phyloP scores from a whole-genome alignment of 2,113 vertebrate species.

The Paracanthobrama guichenoti region DNA sequence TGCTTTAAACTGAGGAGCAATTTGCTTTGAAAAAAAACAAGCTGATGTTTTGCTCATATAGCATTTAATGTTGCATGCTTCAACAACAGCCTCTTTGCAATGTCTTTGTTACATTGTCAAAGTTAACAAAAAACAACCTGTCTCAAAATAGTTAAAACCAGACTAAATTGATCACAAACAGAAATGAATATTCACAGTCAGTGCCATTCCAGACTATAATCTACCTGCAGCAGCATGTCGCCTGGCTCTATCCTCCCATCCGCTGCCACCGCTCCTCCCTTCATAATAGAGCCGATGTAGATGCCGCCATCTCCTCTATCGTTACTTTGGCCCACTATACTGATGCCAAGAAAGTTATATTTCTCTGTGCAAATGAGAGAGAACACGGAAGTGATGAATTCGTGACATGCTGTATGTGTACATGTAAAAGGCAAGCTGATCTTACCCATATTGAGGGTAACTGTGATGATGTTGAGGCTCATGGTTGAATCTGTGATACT shows the following conservation, averaged over 20 bases:
- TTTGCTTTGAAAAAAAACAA: neutral
- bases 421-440: neutral
- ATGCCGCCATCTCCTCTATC: constrained; percentile 94
- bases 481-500: constrained; percentile 98
- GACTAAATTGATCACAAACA: neutral
- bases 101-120: neutral
- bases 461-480: constrained; percentile 97
- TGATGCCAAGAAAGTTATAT: constrained; percentile 97
- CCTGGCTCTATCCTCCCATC: constrained; percentile 94
- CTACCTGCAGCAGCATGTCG: constrained; percentile 95
- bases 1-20: neutral
- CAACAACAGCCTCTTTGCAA: neutral
- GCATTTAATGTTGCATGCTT: neutral
- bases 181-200: neutral
- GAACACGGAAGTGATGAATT: neutral
- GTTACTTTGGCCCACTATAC: constrained; percentile 98
- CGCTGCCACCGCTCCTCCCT: constrained; percentile 94
- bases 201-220: neutral
- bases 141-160: neutral
- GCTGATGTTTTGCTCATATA: neutral
- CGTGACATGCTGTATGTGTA: neutral
- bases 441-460: constrained; percentile 98
- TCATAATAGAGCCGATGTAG: constrained; percentile 99
- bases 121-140: neutral
- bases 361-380: constrained; percentile 76